These are phyloP conservation scores for Cranoglanis bouderius DNA, from an alignment of 2,113 vertebrate genomes.

Conservation along the genomic window DNA sequence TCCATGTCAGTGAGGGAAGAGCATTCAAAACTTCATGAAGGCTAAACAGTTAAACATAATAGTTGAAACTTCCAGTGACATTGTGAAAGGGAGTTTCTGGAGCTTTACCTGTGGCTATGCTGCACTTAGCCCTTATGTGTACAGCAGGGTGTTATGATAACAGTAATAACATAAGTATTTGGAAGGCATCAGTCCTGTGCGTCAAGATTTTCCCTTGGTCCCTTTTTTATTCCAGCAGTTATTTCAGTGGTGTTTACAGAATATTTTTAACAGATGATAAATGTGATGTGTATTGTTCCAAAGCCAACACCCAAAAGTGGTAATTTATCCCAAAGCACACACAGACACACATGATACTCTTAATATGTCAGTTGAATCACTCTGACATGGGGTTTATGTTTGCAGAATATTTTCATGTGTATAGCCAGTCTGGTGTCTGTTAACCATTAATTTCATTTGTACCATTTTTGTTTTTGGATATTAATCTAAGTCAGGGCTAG, in stretches of 20 bases:
- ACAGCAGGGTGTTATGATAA: neutral
- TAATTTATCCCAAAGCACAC: neutral
- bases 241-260: neutral
- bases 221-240: neutral
- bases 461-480: constrained; percentile 7
- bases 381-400: neutral
- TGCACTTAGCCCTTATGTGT: neutral
- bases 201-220: neutral
- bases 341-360: neutral
- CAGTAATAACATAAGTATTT: neutral
- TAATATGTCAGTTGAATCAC: constrained; percentile 11
- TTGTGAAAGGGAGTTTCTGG: neutral
- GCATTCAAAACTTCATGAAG: neutral
- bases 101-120: neutral
- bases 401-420: constrained; percentile 1
- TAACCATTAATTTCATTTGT: constrained; percentile 8
- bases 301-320: neutral
- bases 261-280: neutral
- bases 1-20: neutral
- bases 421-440: constrained; percentile 4
- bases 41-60: neutral
- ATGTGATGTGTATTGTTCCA: neutral
- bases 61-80: neutral
- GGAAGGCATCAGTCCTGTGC: neutral
- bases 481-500: neutral